Base-by-base conservation (phyloP, 2,113 vertebrate species). In the Marmota monax region DNA sequence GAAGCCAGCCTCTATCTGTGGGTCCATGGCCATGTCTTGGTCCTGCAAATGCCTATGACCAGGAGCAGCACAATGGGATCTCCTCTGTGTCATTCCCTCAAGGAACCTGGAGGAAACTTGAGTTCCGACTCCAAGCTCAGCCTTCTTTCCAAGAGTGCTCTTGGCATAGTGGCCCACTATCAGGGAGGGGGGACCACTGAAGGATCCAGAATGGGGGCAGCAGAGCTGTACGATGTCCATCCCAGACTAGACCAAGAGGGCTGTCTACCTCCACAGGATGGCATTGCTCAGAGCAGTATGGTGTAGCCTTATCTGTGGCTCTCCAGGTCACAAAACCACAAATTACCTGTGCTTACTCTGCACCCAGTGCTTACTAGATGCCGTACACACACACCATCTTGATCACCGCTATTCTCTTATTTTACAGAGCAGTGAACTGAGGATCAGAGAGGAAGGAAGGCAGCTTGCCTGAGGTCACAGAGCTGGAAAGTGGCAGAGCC, bases 401-500 rank as follows among this genome's bases (percentile, higher is more conserved):
- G 9, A 7, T 67, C 10, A 34, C 70, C 18, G 7, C 77, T 10
- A 23, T 42, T 45, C 65, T 48, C 65, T 25, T 10, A 8, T 72
- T 74, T 84, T 63, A 69, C 4, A 86, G 92, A 76, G 27, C 27
- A 58, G 34, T 9, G 20, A 88, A n/a, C 25, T 4, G 39, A 83
- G 69, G 72, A 20, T 34, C 83, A 61, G 83, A 95, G 67, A 86
- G 67, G 70, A 61, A 14, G 51, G 76, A 53, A 14, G 51, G 76
- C 2, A 58, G 89, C 82, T 88, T n/a, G 45, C 69, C 61, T 25
- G 65, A 74, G 48, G 65, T 79, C 61, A 18, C 5, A 48, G 25
- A 65, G 79, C 32, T 27, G 70, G 89, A 82, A 69, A 42, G 48
- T 14, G 63, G 53, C 74, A 86, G 95, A 95, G 79, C 78, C 87